Base-by-base conservation (phyloP, 2,797 vertebrate genomes). In the Rhincodon typus region DNA sequence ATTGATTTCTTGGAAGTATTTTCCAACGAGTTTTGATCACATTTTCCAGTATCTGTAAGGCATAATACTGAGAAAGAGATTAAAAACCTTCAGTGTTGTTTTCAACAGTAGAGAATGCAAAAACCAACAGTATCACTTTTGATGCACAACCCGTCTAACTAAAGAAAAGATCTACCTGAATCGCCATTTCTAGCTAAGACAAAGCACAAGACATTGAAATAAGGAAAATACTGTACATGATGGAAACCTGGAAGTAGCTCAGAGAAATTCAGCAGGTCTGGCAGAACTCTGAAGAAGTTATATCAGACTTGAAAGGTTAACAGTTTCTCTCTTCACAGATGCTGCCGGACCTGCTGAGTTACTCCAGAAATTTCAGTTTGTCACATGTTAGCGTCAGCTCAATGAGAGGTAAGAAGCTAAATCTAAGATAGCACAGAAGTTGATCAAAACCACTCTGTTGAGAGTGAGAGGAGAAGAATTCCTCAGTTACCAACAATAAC, bases 11-110 rank as follows among this genome's bases (percentile, higher is more conserved):
- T 5, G 99, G 99, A 91, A 99, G 98, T 97, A 99, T 99, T 98
- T 99, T 99, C 99, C 99, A 99, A 96, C 99, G 98, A 96, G 99
- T 99, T 98, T 99, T 99, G 97, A 99, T 99, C 97, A 99, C 99
- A 0, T 98, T 98, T 98, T 99, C 99, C 97, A 99, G 98, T 97
- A 99, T 99, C 97, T 99, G 99, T 96, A 99, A 98, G n/a, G 99
- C 99, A 96, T 99, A 99, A 97, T 99, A 99, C 99, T 99, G 99
- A 97, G 99, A 99, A 98, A 95, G 87, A 90, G 69, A 95, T 95
- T 53, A 50, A 34, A 94, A 94, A 53, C 21, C 1, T 25, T 93
- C n/a, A 69, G 34, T 66, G 88, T 15, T n/a, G 34, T n/a, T 66
- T 93, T 67, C 67, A 74, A 30, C 72, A 42, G 17, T 19, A 82